phyloP scores from a whole-genome alignment of 2,888 invertebrate genomes.

The Dynastes maya region DNA sequence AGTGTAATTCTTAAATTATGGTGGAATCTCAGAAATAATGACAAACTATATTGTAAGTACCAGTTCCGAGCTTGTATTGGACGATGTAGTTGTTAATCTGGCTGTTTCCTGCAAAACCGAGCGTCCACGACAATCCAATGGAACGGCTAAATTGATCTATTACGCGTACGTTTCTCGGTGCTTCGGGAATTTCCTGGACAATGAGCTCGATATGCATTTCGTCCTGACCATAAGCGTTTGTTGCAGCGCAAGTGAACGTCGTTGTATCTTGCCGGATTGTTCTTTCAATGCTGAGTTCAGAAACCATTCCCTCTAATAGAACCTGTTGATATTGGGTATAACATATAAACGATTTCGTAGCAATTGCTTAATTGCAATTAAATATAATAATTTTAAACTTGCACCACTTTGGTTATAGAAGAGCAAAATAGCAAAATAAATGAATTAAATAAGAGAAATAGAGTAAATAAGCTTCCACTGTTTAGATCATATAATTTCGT shows the following conservation, averaged over 20 bases:
- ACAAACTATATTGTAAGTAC: constrained; percentile 67
- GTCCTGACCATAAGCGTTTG: constrained; percentile 92
- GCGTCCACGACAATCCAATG: constrained; percentile 90
- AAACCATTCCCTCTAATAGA: constrained; percentile 86
- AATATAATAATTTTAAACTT: no score
- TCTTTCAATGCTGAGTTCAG: constrained; percentile 87
- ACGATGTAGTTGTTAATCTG: constrained; percentile 91
- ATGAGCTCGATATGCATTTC: constrained; percentile 92
- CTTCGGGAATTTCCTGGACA: constrained; percentile 93
- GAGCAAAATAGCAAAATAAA: no score
- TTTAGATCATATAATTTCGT: no score
- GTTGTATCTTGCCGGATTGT: constrained; percentile 92
- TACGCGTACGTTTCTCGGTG: constrained; percentile 88
- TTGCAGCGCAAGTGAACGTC: constrained; percentile 88
- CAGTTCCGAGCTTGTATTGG: constrained; percentile 89
- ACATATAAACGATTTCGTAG: background rate
- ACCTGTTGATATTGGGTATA: constrained; percentile 70
- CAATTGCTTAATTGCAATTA: no score
- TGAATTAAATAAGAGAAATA: no score
- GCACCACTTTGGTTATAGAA: no score
- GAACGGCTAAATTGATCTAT: constrained; percentile 89
- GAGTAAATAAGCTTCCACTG: no score
- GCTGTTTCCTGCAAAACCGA: constrained; percentile 91
- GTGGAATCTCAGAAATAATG: no score
- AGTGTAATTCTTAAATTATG: no score